A percentile compares a stretch with the other conserved stretches of the same genome.
Evolutionary conservation across 1,140 invertebrate genomes (phyloP).

Genomic region (Cherax quadricarinatus): DNA sequence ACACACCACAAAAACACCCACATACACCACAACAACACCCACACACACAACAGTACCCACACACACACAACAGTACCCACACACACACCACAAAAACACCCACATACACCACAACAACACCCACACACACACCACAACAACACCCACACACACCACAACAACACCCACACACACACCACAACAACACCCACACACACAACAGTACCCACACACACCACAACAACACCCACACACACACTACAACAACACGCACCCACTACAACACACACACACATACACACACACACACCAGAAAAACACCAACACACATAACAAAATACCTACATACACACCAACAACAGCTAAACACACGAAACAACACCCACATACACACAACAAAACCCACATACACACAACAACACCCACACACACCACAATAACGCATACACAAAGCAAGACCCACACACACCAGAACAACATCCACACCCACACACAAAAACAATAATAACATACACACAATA

Average conservation of each 20-base stretch:
- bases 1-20: not conserved
- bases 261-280: not conserved
- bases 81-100: not conserved
- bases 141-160: not conserved
- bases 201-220: not conserved
- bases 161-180: not conserved
- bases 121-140: not conserved
- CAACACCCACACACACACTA: not conserved
- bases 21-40: not conserved
- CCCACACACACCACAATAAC: not conserved
- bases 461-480: not conserved
- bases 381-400: not conserved
- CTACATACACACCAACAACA: not conserved
- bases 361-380: not conserved
- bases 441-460: not conserved
- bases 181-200: not conserved
- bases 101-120: not conserved
- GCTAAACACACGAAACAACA: not conserved
- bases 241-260: not conserved
- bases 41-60: not conserved
- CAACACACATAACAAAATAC: not conserved
- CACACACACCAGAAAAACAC: not conserved
- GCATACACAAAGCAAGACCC: not conserved
- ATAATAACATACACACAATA: not conserved
- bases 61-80: not conserved